phyloP scores from a whole-genome alignment of 2,797 vertebrate genomes.

The Enteromius paludinosus region DNA sequence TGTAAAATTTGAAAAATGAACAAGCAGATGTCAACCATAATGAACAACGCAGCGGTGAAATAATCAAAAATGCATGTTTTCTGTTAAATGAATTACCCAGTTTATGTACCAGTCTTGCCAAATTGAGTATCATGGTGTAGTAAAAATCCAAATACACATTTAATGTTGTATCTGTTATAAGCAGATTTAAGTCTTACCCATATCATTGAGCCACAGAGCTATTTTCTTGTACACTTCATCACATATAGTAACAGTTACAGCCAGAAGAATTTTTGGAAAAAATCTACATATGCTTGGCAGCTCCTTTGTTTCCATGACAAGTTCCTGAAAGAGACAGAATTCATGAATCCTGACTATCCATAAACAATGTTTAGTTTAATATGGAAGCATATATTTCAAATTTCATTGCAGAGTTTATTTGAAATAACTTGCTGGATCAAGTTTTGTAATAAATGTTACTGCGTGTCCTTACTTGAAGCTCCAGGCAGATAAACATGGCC shows the following conservation, averaged over 20 bases:
- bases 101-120: neutral
- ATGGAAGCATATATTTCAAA: neutral
- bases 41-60: neutral
- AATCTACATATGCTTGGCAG: conserved; percentile 90
- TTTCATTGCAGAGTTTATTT: neutral
- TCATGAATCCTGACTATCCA: conserved; percentile 4
- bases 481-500: conserved; percentile 95
- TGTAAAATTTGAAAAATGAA: conserved; percentile 67
- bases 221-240: conserved; percentile 97
- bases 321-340: conserved; percentile 80
- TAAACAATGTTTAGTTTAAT: neutral
- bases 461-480: conserved; percentile 87
- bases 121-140: neutral
- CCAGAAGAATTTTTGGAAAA: conserved; percentile 93
- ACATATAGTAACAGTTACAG: conserved; percentile 90
- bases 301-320: conserved; percentile 92
- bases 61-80: neutral
- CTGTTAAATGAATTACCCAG: neutral
- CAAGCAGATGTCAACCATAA: neutral
- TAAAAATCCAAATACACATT: neutral
- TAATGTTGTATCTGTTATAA: neutral
- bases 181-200: conserved; percentile 81
- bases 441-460: neutral
- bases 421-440: neutral
- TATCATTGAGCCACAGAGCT: conserved; percentile 95